Percentiles rank a stretch among this genome's conserved stretches.
Conservation (phyloP, 1,140 invertebrate genomes). For the Anastrepha obliqua region DNA sequence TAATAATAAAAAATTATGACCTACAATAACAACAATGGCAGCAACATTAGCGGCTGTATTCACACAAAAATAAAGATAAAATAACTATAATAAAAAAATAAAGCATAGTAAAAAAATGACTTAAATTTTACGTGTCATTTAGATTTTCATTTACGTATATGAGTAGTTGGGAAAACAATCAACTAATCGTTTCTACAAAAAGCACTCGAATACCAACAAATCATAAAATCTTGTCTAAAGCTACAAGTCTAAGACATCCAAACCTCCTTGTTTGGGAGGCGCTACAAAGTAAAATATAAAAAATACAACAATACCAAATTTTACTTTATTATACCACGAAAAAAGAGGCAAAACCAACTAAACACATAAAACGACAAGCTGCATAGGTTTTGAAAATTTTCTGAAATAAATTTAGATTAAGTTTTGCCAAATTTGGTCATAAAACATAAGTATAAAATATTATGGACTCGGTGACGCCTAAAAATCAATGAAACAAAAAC, state of each 20-base stretch:
- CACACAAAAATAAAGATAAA: too few relatives aligned
- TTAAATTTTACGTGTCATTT: background rate
- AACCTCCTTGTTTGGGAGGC: background rate
- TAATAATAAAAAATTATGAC: background rate
- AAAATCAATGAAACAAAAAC: slow-evolving; percentile 26
- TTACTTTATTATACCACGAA: slow-evolving; percentile 13
- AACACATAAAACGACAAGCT: background rate
- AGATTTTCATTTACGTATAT: background rate
- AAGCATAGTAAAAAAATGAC: background rate
- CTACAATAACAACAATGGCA: background rate
- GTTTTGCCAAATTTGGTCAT: slow-evolving; percentile 26
- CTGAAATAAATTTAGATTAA: slow-evolving; percentile 29
- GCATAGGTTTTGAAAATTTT: background rate
- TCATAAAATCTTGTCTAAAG: slow-evolving; percentile 7
- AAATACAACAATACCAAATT: background rate
- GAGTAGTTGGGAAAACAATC: background rate
- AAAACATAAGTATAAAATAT: background rate
- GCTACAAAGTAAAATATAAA: background rate
- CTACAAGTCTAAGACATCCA: background rate
- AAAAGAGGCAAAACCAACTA: background rate
- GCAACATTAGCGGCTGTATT: background rate
- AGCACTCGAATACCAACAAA: slow-evolving; percentile 18
- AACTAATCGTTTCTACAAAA: background rate
- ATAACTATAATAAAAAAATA: background rate
- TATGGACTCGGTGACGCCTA: slow-evolving; percentile 10